These are phyloP conservation scores for Megaceryle maxima DNA, from an alignment of 2,113 vertebrate genomes.

Conservation along the genomic window DNA sequence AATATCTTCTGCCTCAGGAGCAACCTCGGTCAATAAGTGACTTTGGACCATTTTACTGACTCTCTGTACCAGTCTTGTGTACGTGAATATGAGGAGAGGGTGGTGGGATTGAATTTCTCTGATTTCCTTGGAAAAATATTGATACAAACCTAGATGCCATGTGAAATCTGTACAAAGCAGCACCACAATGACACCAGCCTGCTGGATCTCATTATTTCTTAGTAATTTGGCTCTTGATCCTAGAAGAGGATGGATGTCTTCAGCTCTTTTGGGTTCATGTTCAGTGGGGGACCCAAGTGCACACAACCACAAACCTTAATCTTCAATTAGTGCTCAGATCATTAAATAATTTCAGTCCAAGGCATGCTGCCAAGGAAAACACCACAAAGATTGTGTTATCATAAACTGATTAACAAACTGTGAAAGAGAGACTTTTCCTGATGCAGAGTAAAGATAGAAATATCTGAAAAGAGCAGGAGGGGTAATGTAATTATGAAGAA, in stretches of 20 bases:
- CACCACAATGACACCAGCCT: neutral
- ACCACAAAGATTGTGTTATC: neutral
- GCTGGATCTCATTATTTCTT: neutral
- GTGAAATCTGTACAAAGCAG: neutral
- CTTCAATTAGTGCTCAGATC: neutral
- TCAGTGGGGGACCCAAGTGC: neutral
- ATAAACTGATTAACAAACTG: conserved; percentile 15
- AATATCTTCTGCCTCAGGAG: neutral
- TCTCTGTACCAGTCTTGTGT: neutral
- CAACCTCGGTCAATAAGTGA: neutral
- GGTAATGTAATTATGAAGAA: neutral
- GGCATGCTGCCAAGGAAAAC: neutral
- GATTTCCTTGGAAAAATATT: neutral
- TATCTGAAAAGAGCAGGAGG: neutral
- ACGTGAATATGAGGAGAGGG: neutral
- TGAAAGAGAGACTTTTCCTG: neutral
- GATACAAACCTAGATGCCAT: neutral
- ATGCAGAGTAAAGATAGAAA: neutral
- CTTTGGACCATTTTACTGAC: neutral
- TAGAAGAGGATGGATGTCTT: neutral
- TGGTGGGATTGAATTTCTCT: neutral
- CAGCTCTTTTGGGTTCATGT: neutral
- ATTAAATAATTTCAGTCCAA: neutral
- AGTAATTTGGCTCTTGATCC: neutral
- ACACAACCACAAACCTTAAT: neutral